These are phyloP conservation scores for Adelges cooleyi DNA, from an alignment of 1,140 invertebrate species.

Conservation along the genomic window DNA sequence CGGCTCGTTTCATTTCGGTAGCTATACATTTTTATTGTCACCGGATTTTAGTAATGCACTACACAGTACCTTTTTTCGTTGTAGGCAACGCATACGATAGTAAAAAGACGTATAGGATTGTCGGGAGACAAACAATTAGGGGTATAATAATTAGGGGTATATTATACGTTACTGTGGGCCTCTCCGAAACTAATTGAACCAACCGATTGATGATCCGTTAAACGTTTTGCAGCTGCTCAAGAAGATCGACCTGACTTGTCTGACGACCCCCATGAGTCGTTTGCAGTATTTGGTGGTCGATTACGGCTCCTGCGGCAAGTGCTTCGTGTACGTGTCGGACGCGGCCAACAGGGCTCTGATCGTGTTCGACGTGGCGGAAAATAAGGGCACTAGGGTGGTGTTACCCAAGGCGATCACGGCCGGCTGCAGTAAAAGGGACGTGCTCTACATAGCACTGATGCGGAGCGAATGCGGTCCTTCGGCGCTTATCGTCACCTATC, in stretches of 20 bases:
- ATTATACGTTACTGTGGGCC: too few relatives aligned
- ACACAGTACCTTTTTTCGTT: too few relatives aligned
- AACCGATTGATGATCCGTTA: too few relatives aligned
- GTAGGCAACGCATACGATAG: too few relatives aligned
- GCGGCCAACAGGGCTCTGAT: constrained; percentile 49
- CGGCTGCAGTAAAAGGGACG: constrained; percentile 39
- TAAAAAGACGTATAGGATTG: too few relatives aligned
- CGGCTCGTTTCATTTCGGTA: too few relatives aligned
- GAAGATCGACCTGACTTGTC: constrained; percentile 44
- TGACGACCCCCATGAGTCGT: constrained; percentile 41
- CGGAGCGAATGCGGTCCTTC: constrained; percentile 39
- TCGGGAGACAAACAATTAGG: too few relatives aligned
- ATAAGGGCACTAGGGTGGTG: constrained; percentile 39
- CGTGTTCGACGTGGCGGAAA: constrained; percentile 48
- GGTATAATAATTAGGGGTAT: too few relatives aligned
- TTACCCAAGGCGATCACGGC: constrained; percentile 38
- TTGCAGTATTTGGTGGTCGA: constrained; percentile 53
- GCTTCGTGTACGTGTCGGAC: constrained; percentile 46
- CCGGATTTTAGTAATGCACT: too few relatives aligned
- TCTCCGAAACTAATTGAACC: too few relatives aligned
- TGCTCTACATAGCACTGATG: constrained; percentile 46
- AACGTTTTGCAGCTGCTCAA: constrained; percentile 43
- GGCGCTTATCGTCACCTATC: constrained; percentile 51
- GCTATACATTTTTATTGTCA: too few relatives aligned
- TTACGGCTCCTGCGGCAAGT: constrained; percentile 41